A percentile compares a stretch with the other conserved stretches of the same genome.
Conservation (phyloP, 2,888 invertebrate genomes). For the Andricus quercusramuli region DNA sequence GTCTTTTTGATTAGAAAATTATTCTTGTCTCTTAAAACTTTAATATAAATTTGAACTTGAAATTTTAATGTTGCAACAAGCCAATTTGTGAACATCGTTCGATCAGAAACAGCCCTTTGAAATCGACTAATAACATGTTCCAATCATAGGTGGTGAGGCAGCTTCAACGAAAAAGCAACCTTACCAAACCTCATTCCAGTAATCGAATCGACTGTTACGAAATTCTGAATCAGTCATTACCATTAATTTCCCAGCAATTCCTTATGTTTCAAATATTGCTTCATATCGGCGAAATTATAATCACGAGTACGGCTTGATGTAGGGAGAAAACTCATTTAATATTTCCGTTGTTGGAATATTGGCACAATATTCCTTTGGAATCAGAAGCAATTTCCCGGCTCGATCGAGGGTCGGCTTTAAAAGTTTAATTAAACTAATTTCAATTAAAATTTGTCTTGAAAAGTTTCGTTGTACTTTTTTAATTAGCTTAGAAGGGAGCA, state of each 20-base stretch:
- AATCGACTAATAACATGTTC: neutral
- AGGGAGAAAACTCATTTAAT: constrained; percentile 41
- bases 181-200: constrained; percentile 58
- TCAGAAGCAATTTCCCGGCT: neutral
- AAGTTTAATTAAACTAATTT: neutral
- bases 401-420: neutral
- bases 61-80: no score
- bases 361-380: constrained; percentile 48
- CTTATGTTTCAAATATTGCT: constrained; percentile 45
- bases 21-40: no score
- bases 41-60: no score
- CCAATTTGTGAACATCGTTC: neutral
- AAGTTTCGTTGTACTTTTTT: neutral
- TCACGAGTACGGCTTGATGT: constrained; percentile 50
- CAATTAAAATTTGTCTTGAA: neutral
- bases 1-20: no score
- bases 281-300: constrained; percentile 50
- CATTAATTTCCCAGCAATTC: constrained; percentile 27
- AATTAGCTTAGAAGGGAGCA: no score
- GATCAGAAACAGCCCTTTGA: neutral
- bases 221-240: constrained; percentile 39
- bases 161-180: neutral
- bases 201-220: constrained; percentile 44
- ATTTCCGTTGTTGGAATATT: constrained; percentile 23
- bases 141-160: neutral